These are phyloP conservation scores for Tinamus major DNA, from an alignment of 2,797 vertebrate species.

Conservation along the genomic window DNA sequence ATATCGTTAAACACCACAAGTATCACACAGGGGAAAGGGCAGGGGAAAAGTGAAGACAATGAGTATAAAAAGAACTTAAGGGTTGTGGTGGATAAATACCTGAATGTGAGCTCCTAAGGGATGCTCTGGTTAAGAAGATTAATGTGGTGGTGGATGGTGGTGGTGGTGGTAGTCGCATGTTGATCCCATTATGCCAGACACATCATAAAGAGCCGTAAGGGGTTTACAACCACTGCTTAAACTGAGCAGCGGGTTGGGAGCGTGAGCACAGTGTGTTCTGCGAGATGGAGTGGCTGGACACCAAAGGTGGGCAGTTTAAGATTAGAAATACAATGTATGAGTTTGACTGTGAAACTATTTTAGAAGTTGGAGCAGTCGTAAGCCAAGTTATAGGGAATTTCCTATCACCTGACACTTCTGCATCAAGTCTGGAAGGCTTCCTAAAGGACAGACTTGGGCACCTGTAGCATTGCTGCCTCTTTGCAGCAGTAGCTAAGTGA, in stretches of 20 bases:
- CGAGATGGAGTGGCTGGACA: not conserved
- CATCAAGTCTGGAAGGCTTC: not conserved
- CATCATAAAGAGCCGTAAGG: not conserved
- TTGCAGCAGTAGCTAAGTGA: not conserved
- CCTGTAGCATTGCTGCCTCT: not conserved
- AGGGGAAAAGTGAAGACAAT: conserved; percentile 10
- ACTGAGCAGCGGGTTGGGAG: conserved; percentile 7
- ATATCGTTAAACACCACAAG: not conserved
- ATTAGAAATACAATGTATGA: not conserved
- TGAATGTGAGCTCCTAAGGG: not conserved
- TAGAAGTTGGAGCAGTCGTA: not conserved
- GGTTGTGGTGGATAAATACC: not conserved
- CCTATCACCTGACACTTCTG: not conserved
- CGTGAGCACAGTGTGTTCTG: not conserved
- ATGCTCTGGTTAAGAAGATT: conserved; percentile 37
- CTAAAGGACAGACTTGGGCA: not conserved
- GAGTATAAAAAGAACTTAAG: not conserved
- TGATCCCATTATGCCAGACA: conserved; percentile 7
- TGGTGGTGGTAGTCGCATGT: not conserved
- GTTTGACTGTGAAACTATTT: not conserved
- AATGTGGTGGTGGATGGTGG: not conserved
- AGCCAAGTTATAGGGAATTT: not conserved
- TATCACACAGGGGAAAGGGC: not conserved
- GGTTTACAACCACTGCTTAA: conserved; percentile 35
- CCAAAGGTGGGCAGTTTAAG: not conserved